These are phyloP conservation scores for Ciconia nigra DNA, from an alignment of 2,797 vertebrate species.

Conservation along the genomic window DNA sequence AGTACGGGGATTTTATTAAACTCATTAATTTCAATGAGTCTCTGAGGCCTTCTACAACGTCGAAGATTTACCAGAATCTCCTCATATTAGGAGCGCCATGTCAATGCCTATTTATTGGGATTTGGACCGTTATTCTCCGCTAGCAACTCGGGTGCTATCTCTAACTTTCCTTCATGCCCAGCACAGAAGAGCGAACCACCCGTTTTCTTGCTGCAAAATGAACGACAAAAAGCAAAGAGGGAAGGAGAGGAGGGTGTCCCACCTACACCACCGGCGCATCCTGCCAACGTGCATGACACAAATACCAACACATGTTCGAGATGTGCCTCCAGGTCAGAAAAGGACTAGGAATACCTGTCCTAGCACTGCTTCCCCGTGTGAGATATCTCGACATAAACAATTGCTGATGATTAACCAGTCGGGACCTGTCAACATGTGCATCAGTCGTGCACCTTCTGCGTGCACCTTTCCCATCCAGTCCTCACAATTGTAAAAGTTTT, in stretches of 20 bases:
- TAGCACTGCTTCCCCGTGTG: neutral
- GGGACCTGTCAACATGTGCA: neutral
- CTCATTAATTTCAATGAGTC: neutral
- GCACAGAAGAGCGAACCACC: neutral
- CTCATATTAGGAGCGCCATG: neutral
- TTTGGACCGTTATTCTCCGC: neutral
- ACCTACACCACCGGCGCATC: neutral
- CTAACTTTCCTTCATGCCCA: neutral
- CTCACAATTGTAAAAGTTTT: neutral
- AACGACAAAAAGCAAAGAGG: neutral
- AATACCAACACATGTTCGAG: neutral
- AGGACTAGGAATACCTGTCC: neutral
- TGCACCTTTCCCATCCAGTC: neutral
- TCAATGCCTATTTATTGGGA: neutral
- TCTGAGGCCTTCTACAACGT: neutral
- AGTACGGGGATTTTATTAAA: neutral
- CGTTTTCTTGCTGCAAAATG: neutral
- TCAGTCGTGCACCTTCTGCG: accelerated
- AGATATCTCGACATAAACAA: neutral
- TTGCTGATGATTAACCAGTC: neutral
- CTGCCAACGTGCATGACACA: neutral
- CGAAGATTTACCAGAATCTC: neutral
- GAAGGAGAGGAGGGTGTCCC: neutral
- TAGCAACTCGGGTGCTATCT: neutral
- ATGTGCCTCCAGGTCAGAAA: neutral